Evolutionary conservation across 2,888 invertebrate species (phyloP).

Genomic region (Luperina testacea): DNA sequence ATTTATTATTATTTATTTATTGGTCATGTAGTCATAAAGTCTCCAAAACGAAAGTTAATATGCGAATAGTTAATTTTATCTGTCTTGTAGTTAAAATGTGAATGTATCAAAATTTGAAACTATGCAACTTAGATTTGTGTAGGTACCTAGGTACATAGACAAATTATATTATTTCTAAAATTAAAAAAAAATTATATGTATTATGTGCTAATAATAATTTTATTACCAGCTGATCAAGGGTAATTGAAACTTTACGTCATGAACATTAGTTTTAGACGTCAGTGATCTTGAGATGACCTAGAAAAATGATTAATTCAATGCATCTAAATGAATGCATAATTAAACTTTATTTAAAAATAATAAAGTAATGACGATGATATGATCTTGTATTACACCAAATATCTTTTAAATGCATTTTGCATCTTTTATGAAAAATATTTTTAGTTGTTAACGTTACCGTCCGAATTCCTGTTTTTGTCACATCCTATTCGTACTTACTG

Average conservation of each 20-base stretch:
- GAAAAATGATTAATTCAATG: conserved; percentile 5
- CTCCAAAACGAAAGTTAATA: conserved; percentile 29
- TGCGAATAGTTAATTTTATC: not conserved
- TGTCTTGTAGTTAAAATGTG: not conserved
- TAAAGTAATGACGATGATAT: not conserved
- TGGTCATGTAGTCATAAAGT: conserved; percentile 2
- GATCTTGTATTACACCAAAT: not conserved
- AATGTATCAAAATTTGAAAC: not conserved
- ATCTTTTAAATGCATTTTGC: not conserved
- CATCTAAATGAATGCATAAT: not conserved
- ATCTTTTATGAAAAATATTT: not conserved
- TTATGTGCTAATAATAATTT: not conserved
- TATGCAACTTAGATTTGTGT: not conserved
- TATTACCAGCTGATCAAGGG: conserved; percentile 34
- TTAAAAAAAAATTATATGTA: not conserved
- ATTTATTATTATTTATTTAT: conserved; percentile 21
- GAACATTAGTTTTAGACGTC: conserved; percentile 2
- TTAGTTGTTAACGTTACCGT: not conserved
- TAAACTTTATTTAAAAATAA: not conserved
- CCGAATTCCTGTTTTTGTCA: not conserved
- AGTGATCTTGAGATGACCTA: conserved; percentile 33
- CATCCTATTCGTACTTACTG: not conserved
- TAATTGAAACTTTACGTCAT: conserved; percentile 41
- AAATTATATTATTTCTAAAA: not conserved
- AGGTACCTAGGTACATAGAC: not conserved